Evolutionary conservation across 2,888 invertebrate genomes (phyloP).

Genomic region (Nephrotoma appendiculata): DNA sequence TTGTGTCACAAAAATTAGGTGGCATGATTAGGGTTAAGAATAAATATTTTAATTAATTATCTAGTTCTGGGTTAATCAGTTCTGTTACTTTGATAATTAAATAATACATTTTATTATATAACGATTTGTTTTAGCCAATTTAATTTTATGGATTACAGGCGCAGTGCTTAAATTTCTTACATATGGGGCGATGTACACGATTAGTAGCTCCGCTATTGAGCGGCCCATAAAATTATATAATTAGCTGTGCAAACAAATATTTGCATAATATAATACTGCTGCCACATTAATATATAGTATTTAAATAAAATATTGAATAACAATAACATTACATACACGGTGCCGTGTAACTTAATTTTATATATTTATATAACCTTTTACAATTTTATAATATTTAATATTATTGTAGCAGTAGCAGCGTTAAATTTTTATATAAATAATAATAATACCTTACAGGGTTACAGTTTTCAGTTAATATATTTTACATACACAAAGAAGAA

Average conservation of each 20-base stretch:
- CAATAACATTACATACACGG: background rate
- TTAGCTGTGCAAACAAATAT: background rate
- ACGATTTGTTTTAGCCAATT: too few species aligned
- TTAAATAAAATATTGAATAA: background rate
- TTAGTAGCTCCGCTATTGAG: background rate
- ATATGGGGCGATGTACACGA: too few species aligned
- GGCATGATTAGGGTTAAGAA: too few species aligned
- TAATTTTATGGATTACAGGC: too few species aligned
- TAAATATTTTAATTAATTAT: too few species aligned
- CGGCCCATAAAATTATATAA: background rate
- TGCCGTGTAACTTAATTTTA: background rate
- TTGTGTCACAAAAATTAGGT: too few species aligned
- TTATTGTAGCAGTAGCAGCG: background rate
- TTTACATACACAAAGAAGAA: background rate
- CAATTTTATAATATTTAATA: background rate
- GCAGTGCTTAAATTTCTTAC: too few species aligned
- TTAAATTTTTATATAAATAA: background rate
- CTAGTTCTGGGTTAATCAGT: too few species aligned
- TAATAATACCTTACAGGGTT: background rate
- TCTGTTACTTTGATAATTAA: too few species aligned
- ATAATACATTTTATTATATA: too few species aligned
- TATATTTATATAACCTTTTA: background rate
- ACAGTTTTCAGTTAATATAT: background rate
- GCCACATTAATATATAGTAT: background rate
- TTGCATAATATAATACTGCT: background rate